Evolutionary conservation across 2,888 invertebrate genomes (phyloP).

Genomic region (Dione juno): DNA sequence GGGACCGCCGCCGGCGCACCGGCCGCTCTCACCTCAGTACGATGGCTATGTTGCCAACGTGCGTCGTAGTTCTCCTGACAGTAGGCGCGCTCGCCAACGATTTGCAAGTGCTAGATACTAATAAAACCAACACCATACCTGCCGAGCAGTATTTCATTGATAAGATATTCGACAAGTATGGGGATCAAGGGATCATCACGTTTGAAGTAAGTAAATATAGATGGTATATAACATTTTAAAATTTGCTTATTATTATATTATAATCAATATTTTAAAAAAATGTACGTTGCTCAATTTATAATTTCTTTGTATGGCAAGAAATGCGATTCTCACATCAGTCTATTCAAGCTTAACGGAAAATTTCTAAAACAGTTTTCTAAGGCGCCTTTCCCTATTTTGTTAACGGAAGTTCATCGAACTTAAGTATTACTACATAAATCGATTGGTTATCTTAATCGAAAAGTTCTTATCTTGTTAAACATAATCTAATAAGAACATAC

Average conservation of each 20-base stretch:
- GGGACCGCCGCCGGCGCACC: slow-evolving; percentile 53
- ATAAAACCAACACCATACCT: slow-evolving; percentile 61
- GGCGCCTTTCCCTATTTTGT: slow-evolving; percentile 68
- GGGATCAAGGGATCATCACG: slow-evolving; percentile 80
- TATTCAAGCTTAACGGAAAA: slow-evolving; percentile 53
- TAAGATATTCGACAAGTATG: slow-evolving; percentile 84
- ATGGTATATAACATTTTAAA: neutral
- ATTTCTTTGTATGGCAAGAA: slow-evolving; percentile 37
- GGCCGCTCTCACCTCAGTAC: slow-evolving; percentile 60
- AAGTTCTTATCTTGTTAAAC: slow-evolving; percentile 63
- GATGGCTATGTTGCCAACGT: slow-evolving; percentile 73
- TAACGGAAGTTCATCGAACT: slow-evolving; percentile 79
- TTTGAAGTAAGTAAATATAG: slow-evolving; percentile 74
- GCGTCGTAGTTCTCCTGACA: slow-evolving; percentile 65
- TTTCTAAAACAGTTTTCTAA: slow-evolving; percentile 56
- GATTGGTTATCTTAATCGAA: slow-evolving; percentile 67
- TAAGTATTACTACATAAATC: slow-evolving; percentile 56
- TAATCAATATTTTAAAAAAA: neutral
- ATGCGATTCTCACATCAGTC: slow-evolving; percentile 38
- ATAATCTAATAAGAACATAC: slow-evolving; percentile 48
- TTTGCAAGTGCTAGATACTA: slow-evolving; percentile 39
- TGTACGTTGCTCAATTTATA: slow-evolving; percentile 9
- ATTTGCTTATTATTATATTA: neutral
- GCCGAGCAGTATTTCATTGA: slow-evolving; percentile 79
- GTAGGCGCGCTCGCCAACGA: slow-evolving; percentile 51